Evolutionary conservation across 2,797 vertebrate species (phyloP).

Genomic region (Mareca strepera): DNA sequence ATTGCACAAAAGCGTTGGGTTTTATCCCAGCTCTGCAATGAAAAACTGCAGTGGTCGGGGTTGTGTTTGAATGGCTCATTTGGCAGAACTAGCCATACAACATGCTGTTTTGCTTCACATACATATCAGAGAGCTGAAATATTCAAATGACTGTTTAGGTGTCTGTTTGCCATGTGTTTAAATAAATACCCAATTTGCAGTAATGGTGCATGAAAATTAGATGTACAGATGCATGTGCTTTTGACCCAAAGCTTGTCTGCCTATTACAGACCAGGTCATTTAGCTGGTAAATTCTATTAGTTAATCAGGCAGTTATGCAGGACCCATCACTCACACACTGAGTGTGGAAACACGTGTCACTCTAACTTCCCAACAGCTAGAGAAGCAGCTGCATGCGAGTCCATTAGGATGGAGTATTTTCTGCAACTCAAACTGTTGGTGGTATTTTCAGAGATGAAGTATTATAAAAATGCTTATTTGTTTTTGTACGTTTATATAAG

Average conservation of each 20-base stretch:
- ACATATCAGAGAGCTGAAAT: neutral
- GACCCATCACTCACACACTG: neutral
- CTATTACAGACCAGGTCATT: slow-evolving; percentile 20
- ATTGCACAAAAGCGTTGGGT: neutral
- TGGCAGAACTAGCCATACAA: slow-evolving; percentile 20
- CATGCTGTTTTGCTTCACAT: neutral
- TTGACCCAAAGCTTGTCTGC: slow-evolving; percentile 46
- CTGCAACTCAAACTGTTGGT: neutral
- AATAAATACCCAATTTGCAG: slow-evolving; percentile 59
- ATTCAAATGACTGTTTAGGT: neutral
- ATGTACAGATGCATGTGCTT: neutral
- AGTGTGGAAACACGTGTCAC: neutral
- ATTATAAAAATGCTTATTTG: neutral
- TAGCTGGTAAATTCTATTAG: slow-evolving; percentile 5
- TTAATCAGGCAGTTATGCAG: neutral
- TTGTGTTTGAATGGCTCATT: neutral
- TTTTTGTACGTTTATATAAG: neutral
- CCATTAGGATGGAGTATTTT: neutral
- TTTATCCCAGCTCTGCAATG: neutral
- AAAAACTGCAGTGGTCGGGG: neutral
- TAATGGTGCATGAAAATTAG: slow-evolving; percentile 52
- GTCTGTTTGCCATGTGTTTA: slow-evolving; percentile 51
- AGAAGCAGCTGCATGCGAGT: neutral
- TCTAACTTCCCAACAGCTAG: neutral
- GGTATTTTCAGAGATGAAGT: neutral